These are phyloP conservation scores for Sebastes jordani DNA, from an alignment of 2,797 vertebrate species.

Conservation along the genomic window DNA sequence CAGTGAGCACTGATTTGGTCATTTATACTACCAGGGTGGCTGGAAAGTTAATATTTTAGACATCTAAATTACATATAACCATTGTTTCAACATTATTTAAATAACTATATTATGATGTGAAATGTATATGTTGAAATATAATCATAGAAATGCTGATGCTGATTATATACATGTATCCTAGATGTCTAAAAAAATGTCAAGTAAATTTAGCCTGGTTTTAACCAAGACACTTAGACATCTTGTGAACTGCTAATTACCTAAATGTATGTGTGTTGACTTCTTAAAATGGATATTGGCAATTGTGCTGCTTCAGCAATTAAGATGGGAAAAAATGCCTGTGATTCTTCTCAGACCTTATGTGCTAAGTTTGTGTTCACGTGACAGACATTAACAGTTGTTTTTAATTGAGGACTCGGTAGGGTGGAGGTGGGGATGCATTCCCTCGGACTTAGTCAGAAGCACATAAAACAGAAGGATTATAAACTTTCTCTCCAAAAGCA, in stretches of 20 bases:
- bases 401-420: slow-evolving; percentile 66
- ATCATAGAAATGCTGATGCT: neutral
- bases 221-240: neutral
- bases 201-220: neutral
- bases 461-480: slow-evolving; percentile 82
- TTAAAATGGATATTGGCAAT: neutral
- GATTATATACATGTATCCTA: neutral
- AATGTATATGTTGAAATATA: neutral
- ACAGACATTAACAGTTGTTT: slow-evolving; percentile 73
- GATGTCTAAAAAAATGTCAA: neutral
- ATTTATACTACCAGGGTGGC: neutral
- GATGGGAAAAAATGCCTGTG: neutral
- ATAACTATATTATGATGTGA: neutral
- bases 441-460: slow-evolving; percentile 78
- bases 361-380: slow-evolving; percentile 40
- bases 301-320: slow-evolving; percentile 11
- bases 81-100: neutral
- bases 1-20: neutral
- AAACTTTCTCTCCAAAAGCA: slow-evolving; percentile 80
- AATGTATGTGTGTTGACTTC: neutral
- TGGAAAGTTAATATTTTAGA: neutral
- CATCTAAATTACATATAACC: neutral
- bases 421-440: slow-evolving; percentile 61
- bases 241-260: neutral
- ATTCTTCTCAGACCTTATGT: slow-evolving; percentile 21